Percentiles rank a stretch among this genome's conserved stretches.
Conservation (phyloP, 2,888 invertebrate species). For the Protonemura montana region DNA sequence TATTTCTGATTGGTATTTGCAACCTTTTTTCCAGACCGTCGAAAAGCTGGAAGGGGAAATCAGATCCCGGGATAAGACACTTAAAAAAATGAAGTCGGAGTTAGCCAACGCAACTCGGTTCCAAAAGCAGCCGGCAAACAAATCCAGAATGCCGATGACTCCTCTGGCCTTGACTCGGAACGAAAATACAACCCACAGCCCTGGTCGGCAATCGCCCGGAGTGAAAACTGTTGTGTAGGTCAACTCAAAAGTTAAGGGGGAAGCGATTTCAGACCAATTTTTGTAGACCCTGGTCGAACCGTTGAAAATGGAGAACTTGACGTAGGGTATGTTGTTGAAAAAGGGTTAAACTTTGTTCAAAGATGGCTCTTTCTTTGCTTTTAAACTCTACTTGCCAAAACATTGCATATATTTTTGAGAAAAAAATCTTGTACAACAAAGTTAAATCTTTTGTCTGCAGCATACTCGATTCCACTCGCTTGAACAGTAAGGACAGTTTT, state of each 20-base stretch:
- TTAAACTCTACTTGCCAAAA: too few relatives aligned
- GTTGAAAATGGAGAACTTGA: too few relatives aligned
- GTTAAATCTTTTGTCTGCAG: too few relatives aligned
- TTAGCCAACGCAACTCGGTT: background rate
- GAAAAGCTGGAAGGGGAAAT: conserved; percentile 38
- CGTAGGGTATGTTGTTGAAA: too few relatives aligned
- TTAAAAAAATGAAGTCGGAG: conserved; percentile 39
- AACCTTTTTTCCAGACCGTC: conserved; percentile 8
- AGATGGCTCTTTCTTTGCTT: too few relatives aligned
- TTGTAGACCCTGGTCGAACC: too few relatives aligned
- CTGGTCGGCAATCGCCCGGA: conserved; percentile 16
- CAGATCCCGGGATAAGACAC: conserved; percentile 13
- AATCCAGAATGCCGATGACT: background rate
- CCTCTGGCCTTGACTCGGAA: conserved; percentile 25
- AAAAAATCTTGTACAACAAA: too few relatives aligned
- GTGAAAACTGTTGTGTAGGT: background rate
- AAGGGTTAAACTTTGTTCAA: too few relatives aligned
- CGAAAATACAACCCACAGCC: conserved; percentile 25
- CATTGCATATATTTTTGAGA: too few relatives aligned
- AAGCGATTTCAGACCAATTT: too few relatives aligned
- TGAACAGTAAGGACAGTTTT: too few relatives aligned
- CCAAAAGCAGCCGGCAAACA: conserved; percentile 2
- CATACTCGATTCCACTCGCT: too few relatives aligned
- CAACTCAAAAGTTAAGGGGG: background rate
- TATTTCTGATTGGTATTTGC: background rate